Conservation (phyloP, 2,797 vertebrate genomes). For the Malacoraja senta region DNA sequence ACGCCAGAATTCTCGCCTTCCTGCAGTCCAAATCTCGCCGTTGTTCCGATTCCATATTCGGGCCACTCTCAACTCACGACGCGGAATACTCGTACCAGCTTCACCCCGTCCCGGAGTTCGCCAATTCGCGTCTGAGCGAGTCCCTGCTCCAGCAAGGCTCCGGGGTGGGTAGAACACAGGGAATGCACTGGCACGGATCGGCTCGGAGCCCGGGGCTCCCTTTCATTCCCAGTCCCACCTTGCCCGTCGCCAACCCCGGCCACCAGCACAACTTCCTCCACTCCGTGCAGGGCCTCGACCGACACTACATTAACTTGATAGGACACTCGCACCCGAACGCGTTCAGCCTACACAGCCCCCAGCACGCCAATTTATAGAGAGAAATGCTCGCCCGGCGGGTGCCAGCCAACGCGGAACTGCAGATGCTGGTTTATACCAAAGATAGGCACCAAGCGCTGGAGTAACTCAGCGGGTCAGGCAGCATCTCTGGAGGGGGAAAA, state of each 20-base stretch:
- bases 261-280: constrained; percentile 79
- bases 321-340: constrained; percentile 78
- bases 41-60: constrained; percentile 74
- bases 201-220: constrained; percentile 69
- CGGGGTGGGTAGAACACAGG: constrained; percentile 48
- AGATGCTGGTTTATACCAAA: no score
- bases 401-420: no score
- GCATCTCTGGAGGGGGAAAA: no score
- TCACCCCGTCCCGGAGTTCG: constrained; percentile 71
- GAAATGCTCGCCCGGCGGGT: not conserved
- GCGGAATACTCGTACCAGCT: constrained; percentile 74
- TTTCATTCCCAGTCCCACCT: constrained; percentile 61
- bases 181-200: constrained; percentile 75
- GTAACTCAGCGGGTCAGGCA: no score
- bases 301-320: constrained; percentile 85
- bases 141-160: constrained; percentile 68
- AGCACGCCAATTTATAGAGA: constrained; percentile 67
- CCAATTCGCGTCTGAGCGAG: constrained; percentile 67
- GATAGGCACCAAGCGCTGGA: no score
- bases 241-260: constrained; percentile 62
- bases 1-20: constrained; percentile 92
- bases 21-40: constrained; percentile 86
- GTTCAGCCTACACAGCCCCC: constrained; percentile 76
- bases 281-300: constrained; percentile 78
- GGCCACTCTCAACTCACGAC: constrained; percentile 66